Evolutionary conservation across 2,888 invertebrate genomes (phyloP), one percentile per base, ranked within the genome.

Genomic region (Pheosia gnoma): DNA sequence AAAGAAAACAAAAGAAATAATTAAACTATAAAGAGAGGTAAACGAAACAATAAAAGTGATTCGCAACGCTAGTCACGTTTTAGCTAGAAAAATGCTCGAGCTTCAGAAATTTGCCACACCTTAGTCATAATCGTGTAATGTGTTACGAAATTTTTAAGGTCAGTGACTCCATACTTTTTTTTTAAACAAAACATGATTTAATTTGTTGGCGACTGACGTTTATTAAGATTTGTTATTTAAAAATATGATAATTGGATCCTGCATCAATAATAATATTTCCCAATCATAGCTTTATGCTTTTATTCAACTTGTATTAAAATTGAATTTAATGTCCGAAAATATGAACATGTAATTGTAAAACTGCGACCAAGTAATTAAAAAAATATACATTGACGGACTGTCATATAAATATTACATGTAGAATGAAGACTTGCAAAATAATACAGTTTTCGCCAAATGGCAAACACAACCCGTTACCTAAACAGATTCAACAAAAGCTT

Each of bases 401-500:
- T 25, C 25, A 25, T n/a, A 49, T 4, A 5, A n/a, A 49, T 9
- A 47, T 13, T 6, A 49, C 49, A 49, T 49, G 5, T n/a, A 5
- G 25, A 25, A 25, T 25, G 25, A 10, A 47, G n/a, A 4, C 47
- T 47, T 47, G 47, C 47, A 47, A 47, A n/a, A 47, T 47, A 47
- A n/a, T 9, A 54, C 53, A 54, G n/a, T 39, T n/a, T n/a, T 55
- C 9, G n/a, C n/a, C 39, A 38, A 54, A 38, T 11, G 38, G 36
- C 8, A 36, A 60, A 59, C 55, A 57, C 55, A 55, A 60, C 6
- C 60, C 58, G 56, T 67, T 64, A 45, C 38, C 37, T 43, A n/a
- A 11, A 49, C 57, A 52, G 56, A 63, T n/a, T 59, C 45, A 52
- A 59, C 58, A 49, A 61, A 59, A 57, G 67, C 55, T 66, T 61